Percentiles rank a stretch among this genome's conserved stretches.
Conservation (phyloP, 2,113 vertebrate genomes). For the Octodon degus region DNA sequence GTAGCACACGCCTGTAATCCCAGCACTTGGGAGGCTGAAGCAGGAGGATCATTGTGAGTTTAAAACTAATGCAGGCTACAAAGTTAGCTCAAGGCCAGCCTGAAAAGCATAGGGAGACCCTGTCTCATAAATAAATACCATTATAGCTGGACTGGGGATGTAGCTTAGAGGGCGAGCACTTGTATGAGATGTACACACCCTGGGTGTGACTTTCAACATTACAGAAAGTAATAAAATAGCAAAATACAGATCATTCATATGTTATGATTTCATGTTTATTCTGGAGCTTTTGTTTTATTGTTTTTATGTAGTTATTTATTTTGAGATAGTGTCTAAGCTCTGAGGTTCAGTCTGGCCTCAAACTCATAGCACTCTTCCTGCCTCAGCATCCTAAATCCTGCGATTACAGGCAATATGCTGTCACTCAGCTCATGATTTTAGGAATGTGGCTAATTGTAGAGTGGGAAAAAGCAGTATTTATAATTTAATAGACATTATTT, state of each 20-base stretch:
- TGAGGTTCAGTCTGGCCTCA: too few relatives aligned
- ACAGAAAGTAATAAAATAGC: neutral
- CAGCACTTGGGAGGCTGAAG: too few relatives aligned
- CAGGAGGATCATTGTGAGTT: too few relatives aligned
- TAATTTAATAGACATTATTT: neutral
- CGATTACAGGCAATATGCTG: neutral
- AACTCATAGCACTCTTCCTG: too few relatives aligned
- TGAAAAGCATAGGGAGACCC: too few relatives aligned
- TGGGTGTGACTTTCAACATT: neutral
- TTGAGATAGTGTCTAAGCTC: too few relatives aligned
- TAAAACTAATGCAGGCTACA: too few relatives aligned
- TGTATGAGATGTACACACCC: neutral
- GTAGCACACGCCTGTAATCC: too few relatives aligned
- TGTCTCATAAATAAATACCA: too few relatives aligned
- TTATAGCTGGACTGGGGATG: neutral
- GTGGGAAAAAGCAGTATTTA: neutral
- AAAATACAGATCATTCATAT: neutral
- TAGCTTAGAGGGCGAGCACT: neutral
- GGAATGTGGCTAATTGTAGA: neutral
- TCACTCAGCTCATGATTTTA: neutral
- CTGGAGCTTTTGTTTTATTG: neutral
- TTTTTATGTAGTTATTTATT: too few relatives aligned
- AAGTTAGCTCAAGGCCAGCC: too few relatives aligned
- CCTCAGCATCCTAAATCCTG: too few relatives aligned
- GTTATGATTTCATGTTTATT: neutral